Percentiles rank a stretch among this genome's conserved stretches.
These are phyloP conservation scores for Myiagra hebetior DNA, from an alignment of 2,113 vertebrate genomes.

Conservation along the genomic window DNA sequence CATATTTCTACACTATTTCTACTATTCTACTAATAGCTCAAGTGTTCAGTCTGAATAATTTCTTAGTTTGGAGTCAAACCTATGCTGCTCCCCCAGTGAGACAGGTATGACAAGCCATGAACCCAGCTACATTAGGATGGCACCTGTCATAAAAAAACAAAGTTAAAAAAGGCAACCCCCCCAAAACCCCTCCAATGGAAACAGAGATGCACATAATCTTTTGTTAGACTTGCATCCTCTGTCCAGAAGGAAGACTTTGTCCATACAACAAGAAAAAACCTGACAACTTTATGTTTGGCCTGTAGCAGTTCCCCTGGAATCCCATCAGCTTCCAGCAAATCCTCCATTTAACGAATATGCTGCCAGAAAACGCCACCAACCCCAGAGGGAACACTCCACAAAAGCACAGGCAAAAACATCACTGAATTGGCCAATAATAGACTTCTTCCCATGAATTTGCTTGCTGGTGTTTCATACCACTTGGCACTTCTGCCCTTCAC, in stretches of 20 bases:
- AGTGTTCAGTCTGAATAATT: neutral
- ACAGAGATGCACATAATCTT: neutral
- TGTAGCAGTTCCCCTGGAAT: neutral
- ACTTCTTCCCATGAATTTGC: neutral
- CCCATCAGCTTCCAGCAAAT: neutral
- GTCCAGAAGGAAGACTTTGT: neutral
- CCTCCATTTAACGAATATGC: neutral
- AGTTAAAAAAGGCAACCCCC: rapidly evolving
- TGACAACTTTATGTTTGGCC: neutral
- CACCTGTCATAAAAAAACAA: neutral
- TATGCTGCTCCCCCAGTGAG: neutral
- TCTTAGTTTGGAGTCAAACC: neutral
- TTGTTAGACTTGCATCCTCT: neutral
- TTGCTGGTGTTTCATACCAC: neutral
- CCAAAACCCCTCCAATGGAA: neutral
- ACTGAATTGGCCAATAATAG: neutral
- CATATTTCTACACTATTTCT: neutral
- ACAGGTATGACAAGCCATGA: neutral
- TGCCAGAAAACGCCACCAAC: neutral
- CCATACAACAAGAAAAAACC: neutral
- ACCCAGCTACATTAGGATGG: neutral
- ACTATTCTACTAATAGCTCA: neutral
- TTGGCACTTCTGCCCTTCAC: neutral
- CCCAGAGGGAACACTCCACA: neutral
- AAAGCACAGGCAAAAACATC: neutral